Base-by-base conservation (phyloP, 2,888 invertebrate species). In the Andrena minutula region DNA sequence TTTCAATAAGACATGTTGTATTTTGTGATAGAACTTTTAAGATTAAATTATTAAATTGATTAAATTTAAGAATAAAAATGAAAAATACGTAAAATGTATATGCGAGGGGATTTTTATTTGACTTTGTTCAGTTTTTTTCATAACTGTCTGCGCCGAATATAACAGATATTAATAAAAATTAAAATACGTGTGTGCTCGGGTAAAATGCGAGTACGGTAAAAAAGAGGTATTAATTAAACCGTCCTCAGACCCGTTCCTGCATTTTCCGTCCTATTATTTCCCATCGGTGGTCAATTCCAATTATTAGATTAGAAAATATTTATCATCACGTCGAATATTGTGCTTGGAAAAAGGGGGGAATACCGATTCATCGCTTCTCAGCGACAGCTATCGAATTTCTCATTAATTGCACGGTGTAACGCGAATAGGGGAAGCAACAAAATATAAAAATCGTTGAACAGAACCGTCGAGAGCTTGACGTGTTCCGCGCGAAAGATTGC, bases 371-470 rank as follows among this genome's bases (percentile, higher is more conserved):
- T 32, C 35, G 51, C 32, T 61, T 30, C 28, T 49, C 61, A 66
- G 23, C 64, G 69, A 60, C 66, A 66, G 35, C 47, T 63, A 60
- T 75, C 26, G 63, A 72, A 75, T 78, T 75, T 73, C 58, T 75
- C 80, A 70, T 84, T 75, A 81, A 74, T 70, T 74, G 28, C 16
- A 35, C 65, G 23, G 10, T 20, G 56, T 8, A 71, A 73, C 63
- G 47, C 26, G 32, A n/a, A 4, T 30, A 56, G 10, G 58, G 28
- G 20, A 35, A 49, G 32, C 61, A 12, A 41, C 8, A 53, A 71
- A 49, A 51, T 56, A 71, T 66, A 73, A 66, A 53, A 61, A 56
- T 70, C 53, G 63, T 41, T 28, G 30, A 7, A n/a, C 30, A 23
- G 12, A 5, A 12, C 23, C 49, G 23, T 6, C 28, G 5, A 60